Evolutionary conservation across 2,113 vertebrate species (phyloP).

Genomic region (Vidua chalybeata): DNA sequence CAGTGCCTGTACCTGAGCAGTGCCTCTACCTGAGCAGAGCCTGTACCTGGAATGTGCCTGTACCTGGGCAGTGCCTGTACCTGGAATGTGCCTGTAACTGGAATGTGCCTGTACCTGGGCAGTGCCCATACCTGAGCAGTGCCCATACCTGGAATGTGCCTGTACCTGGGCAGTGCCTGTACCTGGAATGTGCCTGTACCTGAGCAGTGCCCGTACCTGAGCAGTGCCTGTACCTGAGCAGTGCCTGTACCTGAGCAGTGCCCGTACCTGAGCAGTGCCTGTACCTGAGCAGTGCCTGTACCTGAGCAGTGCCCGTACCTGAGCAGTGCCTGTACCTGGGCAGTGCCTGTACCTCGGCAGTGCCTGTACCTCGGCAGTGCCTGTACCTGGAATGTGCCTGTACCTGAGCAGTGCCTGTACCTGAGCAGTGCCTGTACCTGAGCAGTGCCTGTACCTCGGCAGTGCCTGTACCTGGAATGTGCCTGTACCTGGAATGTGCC

Average conservation of each 20-base stretch:
- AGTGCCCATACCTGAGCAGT: background rate
- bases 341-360: background rate
- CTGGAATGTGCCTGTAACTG: rapidly evolving
- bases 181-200: background rate
- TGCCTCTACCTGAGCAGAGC: background rate
- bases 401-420: too few species aligned
- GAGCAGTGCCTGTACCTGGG: background rate
- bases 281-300: background rate
- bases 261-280: background rate
- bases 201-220: background rate
- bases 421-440: background rate
- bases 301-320: background rate
- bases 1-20: too few species aligned
- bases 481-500: background rate
- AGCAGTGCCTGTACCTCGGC: background rate
- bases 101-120: background rate
- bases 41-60: background rate
- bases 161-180: rapidly evolving
- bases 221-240: background rate
- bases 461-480: background rate
- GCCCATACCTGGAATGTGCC: background rate
- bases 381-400: too few species aligned
- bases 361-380: background rate
- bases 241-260: background rate
- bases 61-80: background rate